Evolutionary conservation across 1,140 invertebrate genomes (phyloP).

Genomic region (Bombus waltoni): DNA sequence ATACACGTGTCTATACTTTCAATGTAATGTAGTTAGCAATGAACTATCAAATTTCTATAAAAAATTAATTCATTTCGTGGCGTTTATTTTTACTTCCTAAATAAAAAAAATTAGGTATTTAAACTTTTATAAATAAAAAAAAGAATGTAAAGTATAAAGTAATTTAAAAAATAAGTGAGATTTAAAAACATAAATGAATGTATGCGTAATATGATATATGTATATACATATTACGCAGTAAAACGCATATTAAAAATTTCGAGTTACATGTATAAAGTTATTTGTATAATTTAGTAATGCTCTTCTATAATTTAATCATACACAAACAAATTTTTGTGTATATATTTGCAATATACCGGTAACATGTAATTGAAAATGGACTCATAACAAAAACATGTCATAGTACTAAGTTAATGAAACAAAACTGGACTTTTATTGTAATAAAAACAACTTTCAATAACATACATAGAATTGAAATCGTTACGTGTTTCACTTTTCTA

Average conservation of each 20-base stretch:
- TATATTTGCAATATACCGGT: neutral
- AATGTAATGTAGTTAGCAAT: neutral
- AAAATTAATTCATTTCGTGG: neutral
- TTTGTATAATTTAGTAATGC: neutral
- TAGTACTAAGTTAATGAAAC: neutral
- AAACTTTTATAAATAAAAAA: neutral
- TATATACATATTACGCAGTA: neutral
- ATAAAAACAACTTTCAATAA: conserved; percentile 4
- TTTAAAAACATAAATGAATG: neutral
- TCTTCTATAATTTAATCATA: neutral
- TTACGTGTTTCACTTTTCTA: neutral
- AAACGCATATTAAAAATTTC: neutral
- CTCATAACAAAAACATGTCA: too few species aligned
- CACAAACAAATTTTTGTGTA: neutral
- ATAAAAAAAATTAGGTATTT: neutral
- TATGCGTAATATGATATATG: neutral
- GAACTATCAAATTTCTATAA: neutral
- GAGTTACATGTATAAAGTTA: neutral
- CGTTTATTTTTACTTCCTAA: too few species aligned
- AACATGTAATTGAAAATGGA: neutral
- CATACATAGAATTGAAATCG: neutral
- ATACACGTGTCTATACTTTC: neutral
- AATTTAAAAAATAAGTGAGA: neutral
- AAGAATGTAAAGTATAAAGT: neutral
- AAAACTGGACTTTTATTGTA: neutral